Evolutionary conservation across 2,113 vertebrate species (phyloP), one percentile per base, ranked within the genome.

Genomic region (Pelobates fuscus): DNA sequence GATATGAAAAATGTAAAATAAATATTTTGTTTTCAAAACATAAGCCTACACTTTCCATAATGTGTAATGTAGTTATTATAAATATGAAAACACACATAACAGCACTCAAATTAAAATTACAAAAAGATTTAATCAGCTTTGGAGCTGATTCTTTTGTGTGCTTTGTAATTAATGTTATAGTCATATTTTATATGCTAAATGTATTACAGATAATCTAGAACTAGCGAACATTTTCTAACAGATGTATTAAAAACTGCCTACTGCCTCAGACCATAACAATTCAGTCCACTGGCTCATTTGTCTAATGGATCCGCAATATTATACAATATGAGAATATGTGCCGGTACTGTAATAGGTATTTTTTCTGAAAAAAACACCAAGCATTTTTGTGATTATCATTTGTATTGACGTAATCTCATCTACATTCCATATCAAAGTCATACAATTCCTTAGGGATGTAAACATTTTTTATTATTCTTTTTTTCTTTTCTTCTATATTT

Each of bases 201-300:
- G 77, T 81, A 67, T 71, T 86, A 79, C 85, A 81, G 78, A 83
- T 80, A 77, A 37, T 78, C 18, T 55, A 78, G 66, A 85, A 75
- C 60, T 82, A 81, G 82, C 86, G 82, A 87, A 84, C 89, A 81
- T 20, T 83, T 79, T 72, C 82, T 85, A 23, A 83, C 84, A 86
- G 80, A 79, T 66, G 18, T 75, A 80, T 81, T 71, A 81, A 71
- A 79, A 82, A n/a, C n/a, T n/a, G 44, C 70, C 58, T 83, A 75
- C 84, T 84, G 84, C 86, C 84, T 86, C 68, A 83, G 86, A 89
- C 83, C 81, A 85, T 82, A 89, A 79, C 63, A 83, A 90, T 85
- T 86, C 84, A 86, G 89, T 86, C 57, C 62, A 73, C 30, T 44
- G 70, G 69, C 82, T 78, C 78, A 82, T 89, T 86, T 85, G 77